These are phyloP conservation scores for Dermochelys coriacea DNA, from an alignment of 2,797 vertebrate species.

Conservation along the genomic window DNA sequence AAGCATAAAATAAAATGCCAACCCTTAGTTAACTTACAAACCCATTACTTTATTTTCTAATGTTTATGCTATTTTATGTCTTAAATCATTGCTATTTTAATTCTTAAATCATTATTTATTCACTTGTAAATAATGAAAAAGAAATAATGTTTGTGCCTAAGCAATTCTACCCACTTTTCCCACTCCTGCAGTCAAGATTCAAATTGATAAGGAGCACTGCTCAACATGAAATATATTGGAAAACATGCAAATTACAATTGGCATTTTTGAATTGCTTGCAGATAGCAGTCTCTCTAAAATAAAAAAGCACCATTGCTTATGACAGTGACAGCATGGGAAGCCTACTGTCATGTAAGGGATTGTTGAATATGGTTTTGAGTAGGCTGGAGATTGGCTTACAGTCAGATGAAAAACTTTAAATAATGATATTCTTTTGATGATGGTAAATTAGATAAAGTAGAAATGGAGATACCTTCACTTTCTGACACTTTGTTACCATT, in stretches of 20 bases:
- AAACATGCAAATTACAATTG: background rate
- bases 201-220: background rate
- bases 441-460: background rate
- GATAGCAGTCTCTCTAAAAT: background rate
- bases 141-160: background rate
- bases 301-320: background rate
- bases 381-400: slow-evolving; percentile 18
- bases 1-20: background rate
- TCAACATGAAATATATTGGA: background rate
- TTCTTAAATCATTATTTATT: background rate
- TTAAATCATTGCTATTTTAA: background rate
- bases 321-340: background rate
- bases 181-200: background rate
- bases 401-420: background rate
- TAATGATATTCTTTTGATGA: background rate
- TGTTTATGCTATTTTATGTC: background rate
- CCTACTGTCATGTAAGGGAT: slow-evolving; percentile 5
- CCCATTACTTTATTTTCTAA: background rate
- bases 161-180: background rate
- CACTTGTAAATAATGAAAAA: background rate
- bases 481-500: background rate
- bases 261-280: background rate
- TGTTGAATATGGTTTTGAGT: background rate
- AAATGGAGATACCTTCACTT: background rate
- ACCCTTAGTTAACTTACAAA: background rate